phyloP scores from a whole-genome alignment of 2,113 vertebrate species.

The Gopherus flavomarginatus region DNA sequence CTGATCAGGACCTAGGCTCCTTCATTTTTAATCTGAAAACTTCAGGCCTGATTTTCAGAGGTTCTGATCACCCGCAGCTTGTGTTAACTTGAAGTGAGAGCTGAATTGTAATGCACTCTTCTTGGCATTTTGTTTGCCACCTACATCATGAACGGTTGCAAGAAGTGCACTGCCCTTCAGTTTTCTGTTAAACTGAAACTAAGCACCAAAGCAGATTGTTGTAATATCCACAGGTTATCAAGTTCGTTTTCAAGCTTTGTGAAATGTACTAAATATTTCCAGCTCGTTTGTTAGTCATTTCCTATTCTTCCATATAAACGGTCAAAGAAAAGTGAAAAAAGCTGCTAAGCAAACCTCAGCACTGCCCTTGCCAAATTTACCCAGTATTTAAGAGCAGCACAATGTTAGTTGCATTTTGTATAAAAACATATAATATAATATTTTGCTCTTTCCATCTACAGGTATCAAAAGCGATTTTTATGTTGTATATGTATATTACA shows the following conservation, averaged over 20 bases:
- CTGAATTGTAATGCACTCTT: neutral
- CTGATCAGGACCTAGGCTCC: neutral
- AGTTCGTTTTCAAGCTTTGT: neutral
- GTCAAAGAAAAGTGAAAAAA: neutral
- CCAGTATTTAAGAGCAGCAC: neutral
- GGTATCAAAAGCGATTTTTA: neutral
- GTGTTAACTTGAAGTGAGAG: neutral
- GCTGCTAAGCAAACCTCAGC: neutral
- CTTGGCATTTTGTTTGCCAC: neutral
- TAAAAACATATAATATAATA: neutral
- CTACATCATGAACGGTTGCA: neutral
- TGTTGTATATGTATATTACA: neutral
- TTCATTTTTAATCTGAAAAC: neutral
- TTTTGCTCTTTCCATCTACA: neutral
- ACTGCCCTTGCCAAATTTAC: neutral
- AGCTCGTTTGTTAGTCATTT: neutral
- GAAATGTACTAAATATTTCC: neutral
- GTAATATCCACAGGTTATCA: neutral
- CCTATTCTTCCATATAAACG: neutral
- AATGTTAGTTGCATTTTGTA: neutral
- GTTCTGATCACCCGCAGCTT: neutral
- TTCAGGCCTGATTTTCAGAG: neutral
- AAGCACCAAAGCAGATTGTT: neutral
- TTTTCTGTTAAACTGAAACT: neutral
- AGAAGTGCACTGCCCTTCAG: neutral